Base-by-base conservation (phyloP, 2,797 vertebrate genomes). In the Siniperca obscura region DNA sequence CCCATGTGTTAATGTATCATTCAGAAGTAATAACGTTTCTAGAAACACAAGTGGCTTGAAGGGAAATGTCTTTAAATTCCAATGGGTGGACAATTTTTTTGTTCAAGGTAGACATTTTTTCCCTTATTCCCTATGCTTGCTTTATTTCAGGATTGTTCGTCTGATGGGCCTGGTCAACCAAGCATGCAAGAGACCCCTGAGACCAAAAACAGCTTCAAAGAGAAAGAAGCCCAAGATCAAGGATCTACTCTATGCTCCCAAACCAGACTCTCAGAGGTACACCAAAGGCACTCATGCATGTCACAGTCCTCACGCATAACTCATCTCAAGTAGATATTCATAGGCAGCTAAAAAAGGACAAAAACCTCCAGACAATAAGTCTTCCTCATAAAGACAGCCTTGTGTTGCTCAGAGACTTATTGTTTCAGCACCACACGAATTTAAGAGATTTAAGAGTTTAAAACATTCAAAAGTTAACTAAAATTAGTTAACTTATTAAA, bases 191-290 rank as follows among this genome's bases (percentile, higher is more conserved):
- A 97, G 97, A 94, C 96, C 95, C 70, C 94, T 95, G 91, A 95
- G 94, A 89, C 89, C 93, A 64, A 99, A 97, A 92, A 95, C 89
- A 0, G 92, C 94, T 75, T 95, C 95, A 73, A 95, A 96, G 76
- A 97, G 97, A 88, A 99, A 99, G 95, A 98, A 95, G 81, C 96
- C 94, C 83, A 98, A 96, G 93, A 96, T 99, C 94, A 99, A 98
- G 92, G 97, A 99, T 89, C 94, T 99, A 65, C 73, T 99, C 89
- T 96, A 90, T 80, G 90, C 90, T 79, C 95, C 97, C 19, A 92
- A 95, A 80, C 86, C 93, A 74, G 83, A 94, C 82, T 92, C 96
- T 53, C 96, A 97, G 81, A 97, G 98, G 98, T 99, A 95, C 86
- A 87, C 72, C 48, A 50, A n/a, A 87, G 65, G 70, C 89, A 81